Conservation (phyloP, 2,113 vertebrate genomes). For the Vulpes vulpes region DNA sequence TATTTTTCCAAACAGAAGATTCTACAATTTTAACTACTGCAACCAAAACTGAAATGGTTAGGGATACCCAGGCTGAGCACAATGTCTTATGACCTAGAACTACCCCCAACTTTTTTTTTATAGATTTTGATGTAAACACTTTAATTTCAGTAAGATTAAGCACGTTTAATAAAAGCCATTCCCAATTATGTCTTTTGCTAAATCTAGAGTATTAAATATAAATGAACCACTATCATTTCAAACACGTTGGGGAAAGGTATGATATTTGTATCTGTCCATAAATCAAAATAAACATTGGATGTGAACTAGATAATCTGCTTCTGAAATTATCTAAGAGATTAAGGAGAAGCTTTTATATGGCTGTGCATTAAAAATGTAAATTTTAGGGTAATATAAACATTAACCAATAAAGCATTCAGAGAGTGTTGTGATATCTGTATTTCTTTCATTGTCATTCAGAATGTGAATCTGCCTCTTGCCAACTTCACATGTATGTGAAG, state of each 20-base stretch:
- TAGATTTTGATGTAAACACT: slow-evolving; percentile 39
- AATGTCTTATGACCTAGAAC: not conserved
- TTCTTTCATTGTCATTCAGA: not conserved
- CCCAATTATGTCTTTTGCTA: slow-evolving; percentile 25
- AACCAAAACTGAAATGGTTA: not conserved
- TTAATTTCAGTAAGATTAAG: slow-evolving; percentile 30
- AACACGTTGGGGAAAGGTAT: not conserved
- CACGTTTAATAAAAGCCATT: slow-evolving; percentile 21
- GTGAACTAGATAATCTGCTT: slow-evolving; percentile 4
- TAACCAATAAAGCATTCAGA: slow-evolving; percentile 45
- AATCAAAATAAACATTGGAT: slow-evolving; percentile 33
- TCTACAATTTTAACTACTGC: not conserved
- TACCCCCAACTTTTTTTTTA: not conserved
- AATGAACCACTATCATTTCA: slow-evolving; percentile 7
- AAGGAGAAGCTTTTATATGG: slow-evolving; percentile 18
- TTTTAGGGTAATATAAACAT: not conserved
- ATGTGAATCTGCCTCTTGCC: not conserved
- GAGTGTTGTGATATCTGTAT: not conserved
- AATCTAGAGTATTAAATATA: not conserved
- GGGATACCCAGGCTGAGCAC: not conserved
- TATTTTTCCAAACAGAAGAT: not conserved
- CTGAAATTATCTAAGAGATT: slow-evolving; percentile 46
- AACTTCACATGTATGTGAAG: not conserved
- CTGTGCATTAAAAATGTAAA: slow-evolving; percentile 52
- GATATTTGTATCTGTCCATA: slow-evolving; percentile 26